Percentiles rank a stretch among this genome's conserved stretches.
Conservation (phyloP, 2,797 vertebrate species). For the Thunnus albacares region DNA sequence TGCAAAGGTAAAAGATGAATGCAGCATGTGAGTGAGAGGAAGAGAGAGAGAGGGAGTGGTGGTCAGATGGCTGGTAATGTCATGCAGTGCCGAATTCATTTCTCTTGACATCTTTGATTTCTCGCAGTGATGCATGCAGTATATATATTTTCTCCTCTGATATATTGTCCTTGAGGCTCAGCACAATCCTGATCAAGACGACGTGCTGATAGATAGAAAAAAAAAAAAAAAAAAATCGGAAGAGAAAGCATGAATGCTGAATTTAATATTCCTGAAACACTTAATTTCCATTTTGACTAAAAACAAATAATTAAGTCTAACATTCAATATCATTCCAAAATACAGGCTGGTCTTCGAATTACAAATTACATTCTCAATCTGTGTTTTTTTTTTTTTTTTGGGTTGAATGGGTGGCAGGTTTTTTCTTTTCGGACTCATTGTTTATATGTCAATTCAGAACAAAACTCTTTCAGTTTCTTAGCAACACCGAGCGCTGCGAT, state of each 20-base stretch:
- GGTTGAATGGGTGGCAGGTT: not conserved
- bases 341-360: not conserved
- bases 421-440: not conserved
- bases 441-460: constrained; percentile 1
- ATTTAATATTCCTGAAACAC: not conserved
- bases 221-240: too few relatives aligned
- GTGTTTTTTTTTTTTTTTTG: not conserved
- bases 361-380: not conserved
- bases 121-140: constrained; percentile 19
- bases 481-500: constrained; percentile 13
- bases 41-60: too few relatives aligned
- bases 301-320: constrained; percentile 7
- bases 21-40: not conserved
- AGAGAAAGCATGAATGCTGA: not conserved
- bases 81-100: constrained; percentile 53
- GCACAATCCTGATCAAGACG: not conserved
- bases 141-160: constrained; percentile 30
- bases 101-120: constrained; percentile 54
- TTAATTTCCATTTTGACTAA: not conserved
- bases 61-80: constrained; percentile 55
- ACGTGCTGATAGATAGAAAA: not conserved
- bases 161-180: constrained; percentile 10
- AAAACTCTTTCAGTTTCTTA: constrained; percentile 38
- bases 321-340: not conserved
- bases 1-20: constrained; percentile 7